These are phyloP conservation scores for Holothuria glaberrima DNA, from an alignment of 35 echinoderm and acorn worm genomes.

Conservation along the genomic window DNA sequence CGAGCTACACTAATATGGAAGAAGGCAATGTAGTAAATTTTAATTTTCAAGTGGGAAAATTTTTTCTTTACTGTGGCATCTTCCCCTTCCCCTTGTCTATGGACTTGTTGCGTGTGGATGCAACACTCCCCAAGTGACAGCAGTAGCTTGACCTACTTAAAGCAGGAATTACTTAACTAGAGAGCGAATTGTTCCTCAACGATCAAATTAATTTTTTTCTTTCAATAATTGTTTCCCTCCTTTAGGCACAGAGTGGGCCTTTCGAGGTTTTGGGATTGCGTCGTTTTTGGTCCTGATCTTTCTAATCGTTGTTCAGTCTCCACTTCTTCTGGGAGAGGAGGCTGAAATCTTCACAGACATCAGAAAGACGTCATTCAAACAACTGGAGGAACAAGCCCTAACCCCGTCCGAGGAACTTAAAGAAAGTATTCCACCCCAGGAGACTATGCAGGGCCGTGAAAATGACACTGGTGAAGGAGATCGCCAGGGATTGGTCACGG, in stretches of 20 bases:
- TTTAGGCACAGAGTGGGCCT: constrained; percentile 65
- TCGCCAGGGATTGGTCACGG: no score
- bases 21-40: no score
- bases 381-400: constrained; percentile 16
- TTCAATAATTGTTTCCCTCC: background rate
- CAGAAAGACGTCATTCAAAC: constrained; percentile 11
- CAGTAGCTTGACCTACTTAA: no score
- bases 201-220: background rate
- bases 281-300: constrained; percentile 69
- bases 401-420: constrained; percentile 11
- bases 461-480: no score
- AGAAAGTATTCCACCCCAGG: no score
- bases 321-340: constrained; percentile 47
- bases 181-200: background rate
- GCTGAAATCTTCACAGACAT: constrained; percentile 52
- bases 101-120: no score
- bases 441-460: no score
- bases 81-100: no score
- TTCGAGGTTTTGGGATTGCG: constrained; percentile 76
- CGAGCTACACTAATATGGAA: no score
- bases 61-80: no score
- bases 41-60: no score
- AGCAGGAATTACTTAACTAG: no score
- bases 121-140: background rate
- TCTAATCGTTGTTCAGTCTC: constrained; percentile 68